Percentiles rank a stretch among this genome's conserved stretches.
These are phyloP conservation scores for Colletes collaris DNA, from an alignment of 2,888 invertebrate genomes.

Conservation along the genomic window DNA sequence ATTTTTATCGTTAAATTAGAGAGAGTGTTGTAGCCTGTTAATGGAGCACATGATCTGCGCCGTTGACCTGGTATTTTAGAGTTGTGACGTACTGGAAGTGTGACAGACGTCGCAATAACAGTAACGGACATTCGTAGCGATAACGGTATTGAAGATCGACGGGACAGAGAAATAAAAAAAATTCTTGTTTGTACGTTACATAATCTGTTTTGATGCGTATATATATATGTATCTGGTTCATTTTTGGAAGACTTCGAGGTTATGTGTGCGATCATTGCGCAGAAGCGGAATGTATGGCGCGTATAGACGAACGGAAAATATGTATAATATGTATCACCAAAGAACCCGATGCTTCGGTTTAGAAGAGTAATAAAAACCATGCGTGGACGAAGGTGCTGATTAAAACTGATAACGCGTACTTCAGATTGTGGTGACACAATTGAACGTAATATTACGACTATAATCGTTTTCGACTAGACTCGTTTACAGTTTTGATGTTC, in stretches of 20 bases:
- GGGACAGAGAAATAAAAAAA: neutral
- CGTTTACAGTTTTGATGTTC: constrained; percentile 15
- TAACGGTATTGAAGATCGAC: constrained; percentile 4
- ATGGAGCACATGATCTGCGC: neutral
- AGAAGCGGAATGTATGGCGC: constrained; percentile 31
- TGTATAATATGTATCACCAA: neutral
- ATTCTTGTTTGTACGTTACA: constrained; percentile 55
- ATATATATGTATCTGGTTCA: constrained; percentile 38
- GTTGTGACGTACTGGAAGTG: neutral
- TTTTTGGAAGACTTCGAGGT: constrained; percentile 59
- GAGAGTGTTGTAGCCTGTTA: neutral
- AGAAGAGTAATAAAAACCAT: no score
- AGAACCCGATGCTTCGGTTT: neutral
- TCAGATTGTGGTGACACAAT: neutral
- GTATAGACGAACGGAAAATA: constrained; percentile 20
- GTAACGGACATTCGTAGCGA: neutral
- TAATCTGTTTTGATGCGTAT: constrained; percentile 50
- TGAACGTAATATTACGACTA: neutral
- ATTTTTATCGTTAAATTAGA: neutral
- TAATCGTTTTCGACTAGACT: no score
- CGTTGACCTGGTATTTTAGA: neutral
- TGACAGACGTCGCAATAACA: neutral
- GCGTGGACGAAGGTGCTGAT: neutral
- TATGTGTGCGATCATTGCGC: constrained; percentile 63
- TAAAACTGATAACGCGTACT: neutral